Conservation (phyloP, 2,797 vertebrate genomes). For the Gymnoscopelus braueri region DNA sequence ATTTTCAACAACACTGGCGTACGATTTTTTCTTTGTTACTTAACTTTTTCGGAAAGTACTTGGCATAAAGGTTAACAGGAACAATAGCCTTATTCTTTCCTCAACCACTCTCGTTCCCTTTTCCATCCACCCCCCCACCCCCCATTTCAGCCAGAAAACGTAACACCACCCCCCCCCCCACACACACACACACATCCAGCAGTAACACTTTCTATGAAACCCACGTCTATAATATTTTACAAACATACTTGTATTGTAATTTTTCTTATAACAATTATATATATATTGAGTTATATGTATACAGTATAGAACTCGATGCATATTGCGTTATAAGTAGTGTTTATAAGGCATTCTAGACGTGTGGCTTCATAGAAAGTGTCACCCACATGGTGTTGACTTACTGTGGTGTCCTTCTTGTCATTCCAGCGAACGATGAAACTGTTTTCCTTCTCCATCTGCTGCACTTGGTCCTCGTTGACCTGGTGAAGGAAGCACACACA, state of each 20-base stretch:
- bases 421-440: slow-evolving; percentile 96
- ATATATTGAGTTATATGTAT: too few relatives aligned
- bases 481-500: slow-evolving; percentile 63
- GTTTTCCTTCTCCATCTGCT: slow-evolving; percentile 97
- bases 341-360: too few relatives aligned
- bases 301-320: too few relatives aligned
- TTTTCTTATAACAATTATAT: too few relatives aligned
- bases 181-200: slow-evolving; percentile 5
- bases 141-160: slow-evolving; percentile 15
- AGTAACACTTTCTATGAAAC: too few relatives aligned
- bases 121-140: slow-evolving; percentile 6
- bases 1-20: slow-evolving; percentile 51
- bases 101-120: background rate
- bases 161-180: background rate
- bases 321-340: too few relatives aligned
- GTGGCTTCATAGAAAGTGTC: too few relatives aligned
- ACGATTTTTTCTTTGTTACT: slow-evolving; percentile 66
- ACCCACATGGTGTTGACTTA: slow-evolving; percentile 73
- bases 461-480: slow-evolving; percentile 94
- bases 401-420: slow-evolving; percentile 94
- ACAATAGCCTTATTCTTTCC: slow-evolving; percentile 52
- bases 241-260: too few relatives aligned
- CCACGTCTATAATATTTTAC: too few relatives aligned
- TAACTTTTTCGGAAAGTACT: slow-evolving; percentile 56
- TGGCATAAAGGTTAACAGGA: slow-evolving; percentile 74